Evolutionary conservation across 2,888 invertebrate genomes (phyloP), one percentile per base, ranked within the genome.

Genomic region (Gastrophysa polygoni): DNA sequence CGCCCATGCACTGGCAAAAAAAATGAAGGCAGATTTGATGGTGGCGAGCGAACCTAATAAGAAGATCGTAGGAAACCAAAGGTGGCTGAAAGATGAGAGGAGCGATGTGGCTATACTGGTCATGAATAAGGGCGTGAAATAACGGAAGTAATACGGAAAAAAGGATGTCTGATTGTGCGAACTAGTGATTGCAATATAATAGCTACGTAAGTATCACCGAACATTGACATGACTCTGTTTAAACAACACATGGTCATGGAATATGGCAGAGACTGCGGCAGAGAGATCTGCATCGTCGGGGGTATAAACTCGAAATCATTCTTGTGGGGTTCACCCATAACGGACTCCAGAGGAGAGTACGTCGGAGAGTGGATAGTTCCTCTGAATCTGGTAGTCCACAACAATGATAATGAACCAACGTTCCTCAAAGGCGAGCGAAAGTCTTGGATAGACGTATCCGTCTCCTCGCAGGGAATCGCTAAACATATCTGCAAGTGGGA

Each of bases 391-490:
- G 55, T 46, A 17, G 21, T 16, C 5, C 28, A 28, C 24, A 55
- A 55, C 21, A 11, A 11, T 6, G 38, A 20, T 6, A 46, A 20
- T 16, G 14, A 38, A 14, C 55, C 55, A 10, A 55, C 55, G 11
- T 55, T 55, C 46, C 17, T 55, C 11, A 55, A 46, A 29, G 55
- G 38, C 8, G 18, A 24, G 10, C 44, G 24, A n/a, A 24, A 10
- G 46, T 46, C 44, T 11, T 24, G 46, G 21, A 55, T 55, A 11
- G 55, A 55, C 10, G 55, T 55, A 7, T 46, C 46, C 20, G 14
- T 21, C n/a, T 44, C 20, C 11, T 28, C 55, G 16, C 17, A 10
- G 17, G 28, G 46, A 5, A 16, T 11, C 10, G 6, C 24, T 17
- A 46, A 14, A 29, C 14, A 11, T 14, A 24, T 44, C 6, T 28